Evolutionary conservation across 2,797 vertebrate species (phyloP), one percentile per base, ranked within the genome.

Genomic region (Pteronotus mesoamericanus): DNA sequence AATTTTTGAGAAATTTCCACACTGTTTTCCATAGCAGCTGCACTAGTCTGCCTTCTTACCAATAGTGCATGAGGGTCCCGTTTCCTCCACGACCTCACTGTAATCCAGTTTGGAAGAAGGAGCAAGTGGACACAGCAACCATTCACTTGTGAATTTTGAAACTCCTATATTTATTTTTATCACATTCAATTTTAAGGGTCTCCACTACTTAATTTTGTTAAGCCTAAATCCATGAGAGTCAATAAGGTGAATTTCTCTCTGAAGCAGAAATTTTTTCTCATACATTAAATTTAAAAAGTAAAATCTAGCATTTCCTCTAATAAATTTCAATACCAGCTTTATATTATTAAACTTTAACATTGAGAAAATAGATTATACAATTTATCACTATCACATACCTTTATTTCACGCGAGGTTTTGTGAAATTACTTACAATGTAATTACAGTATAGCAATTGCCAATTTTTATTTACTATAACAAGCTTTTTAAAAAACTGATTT

Each of bases 351-450:
- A 86, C 94, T 51, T 86, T 94, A 86, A 61, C 68, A 44, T 21
- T 89, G 51, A 82, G 46, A 85, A 89, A 92, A 82, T 32, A 53
- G 3, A 69, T 93, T 77, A n/a, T 34, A 55, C 2, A 82, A 69
- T 80, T 83, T 84, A 61, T 86, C 57, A 89, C 32, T 34, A n/a
- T 53, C 86, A 69, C 53, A 24, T n/a, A 82, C 57, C 82, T 92
- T 55, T 10, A 86, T 89, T 89, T 89, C 68, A 86, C 80, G 32
- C 34, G 71, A 82, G 42, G 32, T 82, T 94, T 69, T 44, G 6
- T 89, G 68, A 86, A 93, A 96, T 82, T 90, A 77, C 15, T 75
- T 90, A 93, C 86, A 72, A 94, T 92, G 29, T 85, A 92, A 79
- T 85, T 89, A 93, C 57, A 64, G 6, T 44, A 83, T 78, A 55